Conservation (phyloP, 2,888 invertebrate species). For the Uropetala carovei region DNA sequence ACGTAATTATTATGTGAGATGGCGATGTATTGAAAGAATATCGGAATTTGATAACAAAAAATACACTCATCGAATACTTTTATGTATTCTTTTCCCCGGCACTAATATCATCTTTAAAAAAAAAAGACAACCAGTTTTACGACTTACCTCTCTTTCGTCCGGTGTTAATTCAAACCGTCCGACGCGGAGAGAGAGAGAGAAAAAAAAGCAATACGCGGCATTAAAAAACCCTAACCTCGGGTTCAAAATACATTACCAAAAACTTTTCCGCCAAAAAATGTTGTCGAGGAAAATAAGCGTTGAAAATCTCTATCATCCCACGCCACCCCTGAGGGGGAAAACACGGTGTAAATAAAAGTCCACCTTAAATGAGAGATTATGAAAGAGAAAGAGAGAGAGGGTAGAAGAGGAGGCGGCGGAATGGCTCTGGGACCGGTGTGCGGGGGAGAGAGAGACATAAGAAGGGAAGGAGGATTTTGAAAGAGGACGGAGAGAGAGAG, state of each 20-base stretch:
- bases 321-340: constrained; percentile 18
- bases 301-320: constrained; percentile 37
- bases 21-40: too few relatives aligned
- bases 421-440: not conserved
- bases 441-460: not conserved
- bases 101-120: too few relatives aligned
- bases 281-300: not conserved
- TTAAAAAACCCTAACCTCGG: not conserved
- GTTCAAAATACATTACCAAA: constrained; percentile 7
- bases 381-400: constrained; percentile 45
- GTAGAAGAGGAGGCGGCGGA: not conserved
- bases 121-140: constrained; percentile 11
- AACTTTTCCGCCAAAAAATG: constrained; percentile 35
- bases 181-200: not conserved
- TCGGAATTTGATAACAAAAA: too few relatives aligned
- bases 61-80: too few relatives aligned
- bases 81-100: too few relatives aligned
- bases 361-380: constrained; percentile 54
- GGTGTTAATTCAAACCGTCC: not conserved
- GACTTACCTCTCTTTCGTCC: not conserved
- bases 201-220: not conserved
- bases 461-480: not conserved
- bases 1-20: too few relatives aligned
- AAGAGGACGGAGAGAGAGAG: not conserved
- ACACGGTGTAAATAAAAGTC: constrained; percentile 43